Evolutionary conservation across 2,888 invertebrate genomes (phyloP), one percentile per base, ranked within the genome.

Genomic region (Pyrgus malvae): DNA sequence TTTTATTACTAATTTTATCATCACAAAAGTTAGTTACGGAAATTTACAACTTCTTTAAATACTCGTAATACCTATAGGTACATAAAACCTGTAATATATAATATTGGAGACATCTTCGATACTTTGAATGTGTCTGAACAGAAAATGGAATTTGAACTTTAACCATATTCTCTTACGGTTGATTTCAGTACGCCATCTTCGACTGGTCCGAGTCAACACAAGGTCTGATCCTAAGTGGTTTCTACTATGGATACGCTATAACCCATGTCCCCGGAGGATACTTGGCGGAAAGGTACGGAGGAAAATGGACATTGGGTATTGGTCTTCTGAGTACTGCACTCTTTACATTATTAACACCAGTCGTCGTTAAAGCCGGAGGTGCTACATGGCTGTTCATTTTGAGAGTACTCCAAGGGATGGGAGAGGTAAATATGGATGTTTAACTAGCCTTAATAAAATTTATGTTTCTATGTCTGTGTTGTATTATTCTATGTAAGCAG

Each of bases 231-330:
- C 86, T 96, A 2, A 94, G 95, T 41, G 94, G 94, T 0, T 97
- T 97, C 80, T 97, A 95, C 81, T 96, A 95, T 88, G 96, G 97
- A 1, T 97, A 97, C 76, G 93, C 96, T 2, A 77, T 96, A n/a
- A 96, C 96, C 0, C 97, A 97, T 68, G 81, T 97, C 48, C 97
- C 97, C 0, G 97, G 96, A 19, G 97, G 96, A 38, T 92, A 95
- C 67, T 78, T 97, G 56, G 94, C 97, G 0, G 96, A 96, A 68
- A 93, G 91, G 69, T 95, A 95, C 64, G 97, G 97, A 29, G 97
- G 96, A 4, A 97, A 97, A 83, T 95, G 96, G 91, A 93, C 96
- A 1, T 84, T 97, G 51, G 95, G 95, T 0, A 83, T 96, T 38
- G 97, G 97, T 5, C 93, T 97, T 11, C 80, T 97, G 6, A 94